A percentile compares a stretch with the other conserved stretches of the same genome.
Evolutionary conservation across 2,797 vertebrate genomes (phyloP).

Genomic region (Lycodopsis pacificus): DNA sequence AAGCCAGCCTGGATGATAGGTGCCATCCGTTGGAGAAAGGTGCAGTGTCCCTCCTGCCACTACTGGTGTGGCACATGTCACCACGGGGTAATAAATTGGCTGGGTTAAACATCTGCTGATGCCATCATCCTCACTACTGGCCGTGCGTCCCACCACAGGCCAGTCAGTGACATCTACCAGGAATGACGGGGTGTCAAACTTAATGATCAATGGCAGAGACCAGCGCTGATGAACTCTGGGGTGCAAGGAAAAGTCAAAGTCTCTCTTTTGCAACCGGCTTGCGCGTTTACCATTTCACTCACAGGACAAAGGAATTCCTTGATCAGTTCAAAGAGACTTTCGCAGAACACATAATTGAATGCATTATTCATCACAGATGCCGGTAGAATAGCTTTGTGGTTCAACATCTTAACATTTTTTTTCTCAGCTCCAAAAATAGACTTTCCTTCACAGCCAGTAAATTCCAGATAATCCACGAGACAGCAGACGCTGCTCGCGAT

Average conservation of each 20-base stretch:
- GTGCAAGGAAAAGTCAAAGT: constrained; percentile 9
- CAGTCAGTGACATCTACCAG: constrained; percentile 20
- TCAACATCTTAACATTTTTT: constrained; percentile 18
- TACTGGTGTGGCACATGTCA: constrained; percentile 38
- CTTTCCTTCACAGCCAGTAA: constrained; percentile 38
- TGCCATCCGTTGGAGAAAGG: constrained; percentile 19
- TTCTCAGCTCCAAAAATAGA: constrained; percentile 66
- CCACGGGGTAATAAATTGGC: constrained; percentile 29
- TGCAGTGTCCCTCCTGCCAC: constrained; percentile 33
- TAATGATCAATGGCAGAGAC: constrained; percentile 12
- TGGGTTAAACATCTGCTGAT: constrained; percentile 32
- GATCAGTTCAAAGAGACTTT: constrained; percentile 39
- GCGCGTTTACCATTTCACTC: constrained; percentile 12
- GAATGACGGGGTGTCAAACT: constrained; percentile 8
- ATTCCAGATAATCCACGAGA: constrained; percentile 65
- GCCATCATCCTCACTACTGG: constrained; percentile 1
- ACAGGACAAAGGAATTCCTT: constrained; percentile 32
- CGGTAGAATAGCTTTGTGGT: constrained; percentile 53
- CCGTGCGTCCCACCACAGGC: constrained; percentile 1
- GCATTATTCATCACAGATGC: constrained; percentile 45
- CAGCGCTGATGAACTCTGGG: neutral
- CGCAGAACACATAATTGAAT: constrained; percentile 31
- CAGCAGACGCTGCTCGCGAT: constrained; percentile 44
- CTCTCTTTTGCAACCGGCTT: neutral
- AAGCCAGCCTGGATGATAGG: constrained; percentile 23